Conservation (phyloP, 2,113 vertebrate genomes). For the Petroica traversi region DNA sequence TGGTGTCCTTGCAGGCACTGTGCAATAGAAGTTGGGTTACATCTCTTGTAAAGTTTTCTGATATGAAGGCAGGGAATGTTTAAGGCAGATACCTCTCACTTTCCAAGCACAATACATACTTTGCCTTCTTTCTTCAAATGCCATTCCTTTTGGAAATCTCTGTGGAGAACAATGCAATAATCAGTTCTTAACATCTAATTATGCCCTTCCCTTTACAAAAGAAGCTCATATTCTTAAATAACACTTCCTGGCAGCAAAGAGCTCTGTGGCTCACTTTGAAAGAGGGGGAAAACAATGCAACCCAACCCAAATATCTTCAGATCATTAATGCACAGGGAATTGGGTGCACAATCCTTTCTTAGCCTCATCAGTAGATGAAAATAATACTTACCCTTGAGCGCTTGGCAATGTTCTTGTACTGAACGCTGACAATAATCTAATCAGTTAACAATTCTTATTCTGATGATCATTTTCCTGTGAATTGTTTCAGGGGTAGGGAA, state of each 20-base stretch:
- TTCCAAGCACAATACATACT: constrained; percentile 17
- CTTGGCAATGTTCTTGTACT: background rate
- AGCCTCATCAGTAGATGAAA: constrained; percentile 56
- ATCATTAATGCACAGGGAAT: constrained; percentile 25
- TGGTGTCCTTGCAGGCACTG: background rate
- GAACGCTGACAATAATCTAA: constrained; percentile 26
- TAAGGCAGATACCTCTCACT: constrained; percentile 30
- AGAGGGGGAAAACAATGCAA: constrained; percentile 38
- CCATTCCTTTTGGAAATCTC: constrained; percentile 14
- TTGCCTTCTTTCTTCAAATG: constrained; percentile 39
- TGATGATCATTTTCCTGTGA: constrained; percentile 51
- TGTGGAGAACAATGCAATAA: constrained; percentile 47
- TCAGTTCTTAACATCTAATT: constrained; percentile 38
- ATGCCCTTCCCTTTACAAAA: constrained; percentile 38
- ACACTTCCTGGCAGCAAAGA: constrained; percentile 38
- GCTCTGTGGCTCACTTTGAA: constrained; percentile 20
- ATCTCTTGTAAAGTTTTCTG: background rate
- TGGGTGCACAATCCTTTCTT: constrained; percentile 32
- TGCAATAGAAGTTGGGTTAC: background rate
- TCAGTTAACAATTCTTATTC: constrained; percentile 32
- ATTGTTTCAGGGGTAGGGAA: background rate
- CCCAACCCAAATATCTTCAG: constrained; percentile 42
- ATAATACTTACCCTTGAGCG: constrained; percentile 38
- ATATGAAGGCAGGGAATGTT: background rate
- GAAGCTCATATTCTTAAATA: constrained; percentile 52